Evolutionary conservation across 2,113 vertebrate species (phyloP), one percentile per base, ranked within the genome.

Genomic region (Sminthopsis crassicaudata): DNA sequence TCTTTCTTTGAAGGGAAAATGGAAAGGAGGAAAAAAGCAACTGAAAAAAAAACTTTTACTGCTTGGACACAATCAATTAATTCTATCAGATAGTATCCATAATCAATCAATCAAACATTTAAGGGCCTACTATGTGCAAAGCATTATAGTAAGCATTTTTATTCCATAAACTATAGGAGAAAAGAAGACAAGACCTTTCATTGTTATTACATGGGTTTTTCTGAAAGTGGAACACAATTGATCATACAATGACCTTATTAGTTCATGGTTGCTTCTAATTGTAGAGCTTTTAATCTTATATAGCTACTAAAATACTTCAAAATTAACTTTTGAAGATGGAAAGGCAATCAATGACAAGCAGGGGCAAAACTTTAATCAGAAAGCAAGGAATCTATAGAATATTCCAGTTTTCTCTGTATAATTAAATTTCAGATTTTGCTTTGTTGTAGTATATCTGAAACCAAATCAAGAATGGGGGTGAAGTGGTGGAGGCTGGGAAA

Each of bases 181-280:
- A 91, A 3, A 50, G 90, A 92, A 94, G 90, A 90, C 42, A 94
- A 93, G 92, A 19, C 54, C 46, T n/a, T 92, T 96, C 88, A 67
- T 96, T 92, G 54, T 89, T 90, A 95, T 94, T 24, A 91, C 89
- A 27, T 57, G 94, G n/a, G 27, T 91, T 94, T 27, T 92, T 90
- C 51, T 24, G 5, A 92, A 92, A 89, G 90, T 53, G 24, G 90
- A 95, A 94, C 9, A 54, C 24, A 96, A 4, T 8, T 94, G 90
- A n/a, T 76, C 67, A 76, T 76, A 76, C 14, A 4, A n/a, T 5
- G 36, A 76, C 6, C 30, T 36, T 14, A 76, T 76, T n/a, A 76
- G 36, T 9, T 76, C 67, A 76, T 22, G n/a, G 5, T 76, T n/a
- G n/a, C 67, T 76, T 76, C n/a, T 76, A 42, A 42, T 12, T 76